Conservation (phyloP, 1,140 invertebrate genomes). For the Trachelipus rathkii region DNA sequence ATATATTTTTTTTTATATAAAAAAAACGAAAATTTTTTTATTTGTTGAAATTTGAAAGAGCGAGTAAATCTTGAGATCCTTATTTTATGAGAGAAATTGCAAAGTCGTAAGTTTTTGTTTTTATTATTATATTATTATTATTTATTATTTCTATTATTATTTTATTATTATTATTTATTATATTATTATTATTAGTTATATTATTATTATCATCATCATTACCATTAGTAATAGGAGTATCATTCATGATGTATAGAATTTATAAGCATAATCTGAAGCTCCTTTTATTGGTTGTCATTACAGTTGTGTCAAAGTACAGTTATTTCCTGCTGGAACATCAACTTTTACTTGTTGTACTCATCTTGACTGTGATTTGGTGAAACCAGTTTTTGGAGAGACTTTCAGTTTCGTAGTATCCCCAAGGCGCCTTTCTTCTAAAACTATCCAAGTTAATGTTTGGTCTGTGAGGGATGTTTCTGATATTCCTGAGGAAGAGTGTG, state of each 20-base stretch:
- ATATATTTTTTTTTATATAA: conserved; percentile 61
- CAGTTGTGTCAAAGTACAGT: conserved; percentile 73
- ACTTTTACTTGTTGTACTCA: conserved; percentile 67
- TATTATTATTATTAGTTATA: no score
- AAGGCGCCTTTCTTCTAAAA: conserved; percentile 74
- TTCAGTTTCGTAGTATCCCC: conserved; percentile 68
- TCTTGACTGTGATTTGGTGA: conserved; percentile 65
- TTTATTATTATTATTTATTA: no score
- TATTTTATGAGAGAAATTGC: conserved; percentile 67
- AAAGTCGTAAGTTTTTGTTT: conserved; percentile 66
- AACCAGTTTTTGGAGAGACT: conserved; percentile 73
- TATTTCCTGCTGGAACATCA: conserved; percentile 61
- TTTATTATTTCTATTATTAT: no score
- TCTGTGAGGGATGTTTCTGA: conserved; percentile 55
- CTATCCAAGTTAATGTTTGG: conserved; percentile 82
- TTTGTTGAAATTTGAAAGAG: conserved; percentile 83
- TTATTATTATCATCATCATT: no score
- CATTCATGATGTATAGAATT: no score
- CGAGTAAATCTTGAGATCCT: conserved; percentile 78
- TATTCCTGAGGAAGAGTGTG: conserved; percentile 67
- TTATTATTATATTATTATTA: no score
- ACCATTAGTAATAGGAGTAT: no score
- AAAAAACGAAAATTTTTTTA: conserved; percentile 69
- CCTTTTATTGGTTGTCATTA: conserved; percentile 45
- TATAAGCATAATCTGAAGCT: background rate